phyloP scores from a whole-genome alignment of 2,888 invertebrate species.

The Heteropelma amictum region DNA sequence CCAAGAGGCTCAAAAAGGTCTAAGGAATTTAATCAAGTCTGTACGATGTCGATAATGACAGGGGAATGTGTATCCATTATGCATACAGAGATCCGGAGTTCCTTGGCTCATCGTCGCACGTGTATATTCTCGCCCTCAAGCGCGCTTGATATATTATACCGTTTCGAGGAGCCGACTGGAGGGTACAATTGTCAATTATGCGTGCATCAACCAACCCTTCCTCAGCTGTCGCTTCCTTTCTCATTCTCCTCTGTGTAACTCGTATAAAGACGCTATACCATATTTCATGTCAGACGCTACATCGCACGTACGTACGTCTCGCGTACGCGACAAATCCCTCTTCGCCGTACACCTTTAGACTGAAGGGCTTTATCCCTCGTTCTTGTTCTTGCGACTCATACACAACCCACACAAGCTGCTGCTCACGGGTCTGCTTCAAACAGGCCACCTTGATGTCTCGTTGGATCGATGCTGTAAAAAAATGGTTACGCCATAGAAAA shows the following conservation, averaged over 20 bases:
- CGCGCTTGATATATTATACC: constrained; percentile 15
- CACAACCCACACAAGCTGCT: too few relatives aligned
- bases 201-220: constrained; percentile 33
- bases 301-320: constrained; percentile 30
- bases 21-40: constrained; percentile 42
- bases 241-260: constrained; percentile 17
- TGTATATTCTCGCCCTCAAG: constrained; percentile 10
- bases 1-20: constrained; percentile 2
- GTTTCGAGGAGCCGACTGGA: constrained; percentile 18
- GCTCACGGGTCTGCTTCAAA: background rate
- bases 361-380: constrained; percentile 22
- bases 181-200: constrained; percentile 50
- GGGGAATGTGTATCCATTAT: constrained; percentile 32
- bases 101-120: constrained; percentile 28
- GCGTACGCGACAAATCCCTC: constrained; percentile 36
- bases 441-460: too few relatives aligned
- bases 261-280: constrained; percentile 15
- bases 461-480: too few relatives aligned
- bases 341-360: background rate
- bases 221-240: constrained; percentile 18
- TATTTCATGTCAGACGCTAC: constrained; percentile 33
- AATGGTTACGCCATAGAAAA: too few relatives aligned
- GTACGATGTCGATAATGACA: constrained; percentile 30
- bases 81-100: constrained; percentile 33
- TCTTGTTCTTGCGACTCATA: background rate